These are phyloP conservation scores for Lottia gigantea DNA, from an alignment of 2,888 invertebrate genomes.

Conservation along the genomic window DNA sequence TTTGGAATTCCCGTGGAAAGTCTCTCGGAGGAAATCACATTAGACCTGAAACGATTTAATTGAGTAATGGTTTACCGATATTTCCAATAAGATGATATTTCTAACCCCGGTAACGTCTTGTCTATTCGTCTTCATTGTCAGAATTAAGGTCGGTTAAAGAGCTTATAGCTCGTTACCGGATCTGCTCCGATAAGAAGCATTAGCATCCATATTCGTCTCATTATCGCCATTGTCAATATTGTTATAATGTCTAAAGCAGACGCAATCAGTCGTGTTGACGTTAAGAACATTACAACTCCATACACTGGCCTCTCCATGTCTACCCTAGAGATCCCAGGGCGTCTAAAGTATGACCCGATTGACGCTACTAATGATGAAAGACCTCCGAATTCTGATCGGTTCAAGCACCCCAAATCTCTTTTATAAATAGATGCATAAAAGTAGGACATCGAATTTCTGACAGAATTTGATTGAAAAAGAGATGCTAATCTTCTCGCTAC, in stretches of 20 bases:
- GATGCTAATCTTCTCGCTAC: slow-evolving; percentile 15
- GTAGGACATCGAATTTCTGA: slow-evolving; percentile 4
- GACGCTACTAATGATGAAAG: neutral
- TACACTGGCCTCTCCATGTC: neutral
- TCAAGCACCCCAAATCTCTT: slow-evolving; percentile 4
- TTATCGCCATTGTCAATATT: slow-evolving; percentile 9
- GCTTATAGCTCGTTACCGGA: slow-evolving; percentile 9
- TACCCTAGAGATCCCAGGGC: neutral
- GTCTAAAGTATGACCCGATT: slow-evolving; percentile 1
- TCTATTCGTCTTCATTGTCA: neutral
- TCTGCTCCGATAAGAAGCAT: slow-evolving; percentile 1
- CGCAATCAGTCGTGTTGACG: slow-evolving; percentile 11
- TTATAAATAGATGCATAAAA: slow-evolving; percentile 1
- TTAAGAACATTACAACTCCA: slow-evolving; percentile 4
- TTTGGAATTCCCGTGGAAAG: too few relatives aligned
- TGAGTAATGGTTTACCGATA: neutral
- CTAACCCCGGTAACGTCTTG: too few relatives aligned
- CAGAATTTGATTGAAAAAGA: slow-evolving; percentile 21
- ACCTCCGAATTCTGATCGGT: neutral
- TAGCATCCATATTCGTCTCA: slow-evolving; percentile 9
- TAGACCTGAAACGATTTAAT: neutral
- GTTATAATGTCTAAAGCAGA: slow-evolving; percentile 10
- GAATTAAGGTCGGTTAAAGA: neutral
- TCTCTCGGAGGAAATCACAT: too few relatives aligned
- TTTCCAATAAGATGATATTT: neutral